phyloP scores from a whole-genome alignment of 2,797 vertebrate species.

The Echiichthys vipera region DNA sequence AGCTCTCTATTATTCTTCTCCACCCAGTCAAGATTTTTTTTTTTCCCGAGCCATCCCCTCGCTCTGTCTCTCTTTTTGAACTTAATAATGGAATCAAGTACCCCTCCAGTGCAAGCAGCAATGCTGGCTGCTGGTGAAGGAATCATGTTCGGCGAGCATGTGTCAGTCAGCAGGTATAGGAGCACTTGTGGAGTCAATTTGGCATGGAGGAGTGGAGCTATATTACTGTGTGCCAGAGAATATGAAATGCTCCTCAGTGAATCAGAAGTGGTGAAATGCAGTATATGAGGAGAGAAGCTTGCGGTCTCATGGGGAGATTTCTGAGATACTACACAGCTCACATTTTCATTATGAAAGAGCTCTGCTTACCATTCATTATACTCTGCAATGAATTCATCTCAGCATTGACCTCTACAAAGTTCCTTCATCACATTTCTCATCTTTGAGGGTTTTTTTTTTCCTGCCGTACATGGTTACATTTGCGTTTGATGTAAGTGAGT shows the following conservation, averaged over 20 bases:
- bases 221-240: slow-evolving; percentile 81
- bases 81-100: slow-evolving; percentile 81
- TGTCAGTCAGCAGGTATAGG: slow-evolving; percentile 77
- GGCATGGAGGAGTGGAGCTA: slow-evolving; percentile 80
- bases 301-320: slow-evolving; percentile 58
- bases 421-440: slow-evolving; percentile 33
- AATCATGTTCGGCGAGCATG: slow-evolving; percentile 68
- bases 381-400: slow-evolving; percentile 29
- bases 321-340: slow-evolving; percentile 50
- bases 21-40: slow-evolving; percentile 60
- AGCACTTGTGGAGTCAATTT: slow-evolving; percentile 85
- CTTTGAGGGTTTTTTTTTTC: slow-evolving; percentile 10
- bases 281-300: slow-evolving; percentile 75
- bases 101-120: slow-evolving; percentile 76
- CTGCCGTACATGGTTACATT: background rate
- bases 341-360: slow-evolving; percentile 49
- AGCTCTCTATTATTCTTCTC: slow-evolving; percentile 75
- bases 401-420: slow-evolving; percentile 12
- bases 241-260: slow-evolving; percentile 82
- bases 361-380: slow-evolving; percentile 46
- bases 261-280: slow-evolving; percentile 77
- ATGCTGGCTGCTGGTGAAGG: slow-evolving; percentile 71
- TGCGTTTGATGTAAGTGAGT: slow-evolving; percentile 43
- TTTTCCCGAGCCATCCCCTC: slow-evolving; percentile 36
- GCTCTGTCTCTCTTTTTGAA: slow-evolving; percentile 78